Conservation (phyloP, 37 sponge, comb jelly and placozoan species). For the Halichondria panicea region DNA sequence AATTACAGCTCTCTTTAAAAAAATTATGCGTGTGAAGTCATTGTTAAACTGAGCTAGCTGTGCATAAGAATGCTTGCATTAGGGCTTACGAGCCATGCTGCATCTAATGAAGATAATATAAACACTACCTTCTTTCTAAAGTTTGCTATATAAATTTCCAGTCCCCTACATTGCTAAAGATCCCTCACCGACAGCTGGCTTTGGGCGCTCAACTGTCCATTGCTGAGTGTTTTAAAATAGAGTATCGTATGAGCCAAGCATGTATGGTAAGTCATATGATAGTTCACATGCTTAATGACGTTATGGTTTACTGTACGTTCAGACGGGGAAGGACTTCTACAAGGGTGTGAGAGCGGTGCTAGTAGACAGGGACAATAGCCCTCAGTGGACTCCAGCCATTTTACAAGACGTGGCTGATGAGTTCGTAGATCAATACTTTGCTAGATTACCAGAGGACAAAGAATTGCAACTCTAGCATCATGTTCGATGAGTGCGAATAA, state of each 20-base stretch:
- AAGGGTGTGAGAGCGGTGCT: constrained; percentile 88
- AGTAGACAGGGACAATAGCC: constrained; percentile 83
- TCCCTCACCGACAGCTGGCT: constrained; percentile 80
- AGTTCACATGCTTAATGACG: neutral
- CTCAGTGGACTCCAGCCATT: constrained; percentile 83
- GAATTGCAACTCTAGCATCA: constrained; percentile 1
- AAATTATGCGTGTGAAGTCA: no score
- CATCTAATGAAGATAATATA: no score
- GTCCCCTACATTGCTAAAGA: constrained; percentile 94
- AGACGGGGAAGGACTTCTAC: constrained; percentile 82
- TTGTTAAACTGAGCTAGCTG: no score
- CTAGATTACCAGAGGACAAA: constrained; percentile 21
- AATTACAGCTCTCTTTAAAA: no score
- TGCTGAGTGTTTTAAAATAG: constrained; percentile 82
- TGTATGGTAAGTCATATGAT: constrained; percentile 52
- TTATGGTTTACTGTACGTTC: constrained; percentile 5
- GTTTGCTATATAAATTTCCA: no score
- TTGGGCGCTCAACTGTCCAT: constrained; percentile 61
- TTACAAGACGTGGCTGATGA: constrained; percentile 72
- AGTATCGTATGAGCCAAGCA: constrained; percentile 76
- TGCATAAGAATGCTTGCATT: no score
- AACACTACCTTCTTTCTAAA: no score
- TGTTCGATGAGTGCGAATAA: neutral
- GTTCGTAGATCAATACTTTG: constrained; percentile 63
- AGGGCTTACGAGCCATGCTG: no score